phyloP scores from a whole-genome alignment of 2,113 vertebrate species.

The Macheiramphus alcinus region DNA sequence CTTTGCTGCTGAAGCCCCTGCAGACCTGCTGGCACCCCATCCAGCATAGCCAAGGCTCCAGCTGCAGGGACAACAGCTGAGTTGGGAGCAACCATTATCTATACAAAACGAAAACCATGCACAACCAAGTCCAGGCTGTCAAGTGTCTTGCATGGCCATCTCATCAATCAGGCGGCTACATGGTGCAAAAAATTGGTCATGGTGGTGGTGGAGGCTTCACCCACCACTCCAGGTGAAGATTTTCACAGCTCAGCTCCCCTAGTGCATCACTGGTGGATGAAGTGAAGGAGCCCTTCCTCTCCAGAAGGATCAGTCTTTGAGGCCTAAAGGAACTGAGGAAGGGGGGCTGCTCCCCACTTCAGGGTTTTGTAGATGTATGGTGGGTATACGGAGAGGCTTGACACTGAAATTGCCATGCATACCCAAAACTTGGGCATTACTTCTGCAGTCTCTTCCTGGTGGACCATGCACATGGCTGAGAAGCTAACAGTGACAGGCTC shows the following conservation, averaged over 20 bases:
- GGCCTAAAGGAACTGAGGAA: background rate
- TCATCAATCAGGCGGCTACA: accelerated
- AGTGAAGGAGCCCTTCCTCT: background rate
- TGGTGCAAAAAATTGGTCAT: background rate
- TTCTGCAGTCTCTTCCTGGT: background rate
- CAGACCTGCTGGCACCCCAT: background rate
- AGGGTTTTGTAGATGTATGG: background rate
- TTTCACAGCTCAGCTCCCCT: background rate
- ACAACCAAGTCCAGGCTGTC: background rate
- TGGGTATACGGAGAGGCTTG: background rate
- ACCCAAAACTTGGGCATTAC: background rate
- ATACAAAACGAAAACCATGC: background rate
- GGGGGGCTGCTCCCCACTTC: background rate
- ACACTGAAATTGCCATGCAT: background rate
- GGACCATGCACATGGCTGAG: background rate
- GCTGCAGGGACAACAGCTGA: background rate
- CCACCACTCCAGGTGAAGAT: background rate
- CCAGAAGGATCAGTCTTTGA: background rate
- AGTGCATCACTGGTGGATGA: background rate
- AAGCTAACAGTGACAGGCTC: background rate
- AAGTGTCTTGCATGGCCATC: background rate
- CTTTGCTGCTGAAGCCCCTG: background rate
- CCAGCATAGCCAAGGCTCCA: background rate
- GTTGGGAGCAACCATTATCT: background rate
- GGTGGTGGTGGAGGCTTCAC: background rate